Percentiles rank a stretch among this genome's conserved stretches.
phyloP scores from a whole-genome alignment of 37 sponge, comb jelly and placozoan species.

The Lycopodina hypogea region DNA sequence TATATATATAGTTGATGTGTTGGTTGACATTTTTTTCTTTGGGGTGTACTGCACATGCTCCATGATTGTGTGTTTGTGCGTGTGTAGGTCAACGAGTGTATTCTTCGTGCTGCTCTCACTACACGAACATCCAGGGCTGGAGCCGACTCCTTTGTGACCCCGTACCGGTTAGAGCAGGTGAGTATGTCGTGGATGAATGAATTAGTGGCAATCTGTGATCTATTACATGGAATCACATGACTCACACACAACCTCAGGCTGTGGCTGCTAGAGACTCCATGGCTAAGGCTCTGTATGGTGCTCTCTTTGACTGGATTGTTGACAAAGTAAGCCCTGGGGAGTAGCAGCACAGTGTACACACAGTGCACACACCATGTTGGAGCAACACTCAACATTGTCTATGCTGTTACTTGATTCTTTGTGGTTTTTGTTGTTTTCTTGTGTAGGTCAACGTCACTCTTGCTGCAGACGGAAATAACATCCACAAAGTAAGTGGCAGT shows the following conservation, averaged over 20 bases:
- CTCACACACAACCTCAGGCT: conserved; percentile 41
- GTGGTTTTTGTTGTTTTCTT: background rate
- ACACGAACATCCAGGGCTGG: conserved; percentile 67
- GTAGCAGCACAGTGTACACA: background rate
- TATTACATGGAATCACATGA: background rate
- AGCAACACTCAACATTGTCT: background rate
- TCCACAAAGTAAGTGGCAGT: conserved; percentile 21
- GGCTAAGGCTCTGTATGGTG: conserved; percentile 95
- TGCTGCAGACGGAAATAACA: background rate
- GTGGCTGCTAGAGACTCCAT: conserved; percentile 79
- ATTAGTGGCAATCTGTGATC: background rate
- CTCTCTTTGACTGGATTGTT: conserved; percentile 96
- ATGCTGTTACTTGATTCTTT: too few species aligned
- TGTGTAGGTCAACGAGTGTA: conserved; percentile 49
- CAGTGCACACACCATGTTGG: background rate
- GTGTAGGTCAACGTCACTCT: conserved; percentile 34
- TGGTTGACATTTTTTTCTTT: too few species aligned
- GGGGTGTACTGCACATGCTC: background rate
- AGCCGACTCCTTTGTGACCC: conserved; percentile 53
- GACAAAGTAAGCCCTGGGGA: conserved; percentile 40
- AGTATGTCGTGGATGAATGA: background rate
- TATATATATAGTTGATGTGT: too few species aligned
- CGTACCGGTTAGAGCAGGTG: conserved; percentile 67
- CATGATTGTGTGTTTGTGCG: background rate
- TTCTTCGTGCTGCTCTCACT: conserved; percentile 56